Evolutionary conservation across 2,888 invertebrate species (phyloP).

Genomic region (Ornithoptera alexandrae): DNA sequence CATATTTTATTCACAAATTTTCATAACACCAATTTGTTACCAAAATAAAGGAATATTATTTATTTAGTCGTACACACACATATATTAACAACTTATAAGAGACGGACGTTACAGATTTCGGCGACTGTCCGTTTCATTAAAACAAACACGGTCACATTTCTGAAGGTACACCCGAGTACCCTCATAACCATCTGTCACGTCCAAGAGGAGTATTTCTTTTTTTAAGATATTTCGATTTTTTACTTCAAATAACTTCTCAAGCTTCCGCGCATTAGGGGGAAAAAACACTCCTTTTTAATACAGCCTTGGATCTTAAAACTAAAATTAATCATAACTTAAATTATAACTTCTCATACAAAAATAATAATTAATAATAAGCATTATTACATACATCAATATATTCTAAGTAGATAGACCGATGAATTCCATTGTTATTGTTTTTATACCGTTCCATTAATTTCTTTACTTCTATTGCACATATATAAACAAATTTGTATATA

Average conservation of each 20-base stretch:
- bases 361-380: constrained; percentile 62
- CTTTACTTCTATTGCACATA: constrained; percentile 25
- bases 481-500: constrained; percentile 13
- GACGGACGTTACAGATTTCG: constrained; percentile 56
- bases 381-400: constrained; percentile 56
- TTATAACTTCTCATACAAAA: constrained; percentile 76
- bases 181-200: constrained; percentile 42
- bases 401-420: constrained; percentile 77
- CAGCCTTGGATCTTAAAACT: constrained; percentile 77
- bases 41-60: constrained; percentile 76
- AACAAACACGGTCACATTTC: constrained; percentile 32
- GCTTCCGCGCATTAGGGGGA: constrained; percentile 53
- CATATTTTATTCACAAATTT: constrained; percentile 78
- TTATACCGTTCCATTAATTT: constrained; percentile 20
- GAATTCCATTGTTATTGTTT: constrained; percentile 51
- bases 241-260: constrained; percentile 50
- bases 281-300: constrained; percentile 73
- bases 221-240: constrained; percentile 53
- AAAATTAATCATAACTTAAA: constrained; percentile 75
- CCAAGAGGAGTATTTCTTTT: constrained; percentile 63
- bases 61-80: constrained; percentile 75
- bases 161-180: constrained; percentile 36
- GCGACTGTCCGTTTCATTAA: not conserved
- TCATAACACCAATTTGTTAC: constrained; percentile 79
- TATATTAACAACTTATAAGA: constrained; percentile 66